Conservation (phyloP, 1,140 invertebrate species). For the Stegodyphus dumicola region DNA sequence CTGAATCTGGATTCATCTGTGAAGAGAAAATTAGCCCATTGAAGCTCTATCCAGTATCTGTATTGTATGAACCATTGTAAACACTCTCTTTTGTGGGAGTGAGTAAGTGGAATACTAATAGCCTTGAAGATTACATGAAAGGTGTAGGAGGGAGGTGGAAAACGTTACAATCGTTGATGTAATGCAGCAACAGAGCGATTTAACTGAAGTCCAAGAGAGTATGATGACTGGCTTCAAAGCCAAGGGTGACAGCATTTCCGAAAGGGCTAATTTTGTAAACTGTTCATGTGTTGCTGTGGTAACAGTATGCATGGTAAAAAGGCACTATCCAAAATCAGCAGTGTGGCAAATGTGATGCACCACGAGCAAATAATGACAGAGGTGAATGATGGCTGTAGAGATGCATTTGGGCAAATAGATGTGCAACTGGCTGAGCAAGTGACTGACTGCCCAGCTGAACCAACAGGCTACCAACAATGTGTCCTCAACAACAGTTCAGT, state of each 20-base stretch:
- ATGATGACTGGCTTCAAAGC: slow-evolving; percentile 3
- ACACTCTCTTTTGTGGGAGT: too few species aligned
- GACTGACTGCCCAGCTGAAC: not conserved
- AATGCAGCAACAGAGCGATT: not conserved
- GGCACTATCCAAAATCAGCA: slow-evolving; percentile 1
- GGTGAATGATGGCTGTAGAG: slow-evolving; percentile 6
- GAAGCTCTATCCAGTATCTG: too few species aligned
- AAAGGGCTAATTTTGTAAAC: slow-evolving; percentile 9
- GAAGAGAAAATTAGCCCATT: too few species aligned
- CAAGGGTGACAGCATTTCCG: slow-evolving; percentile 11
- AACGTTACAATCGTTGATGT: slow-evolving; percentile 6
- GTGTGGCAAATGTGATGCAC: not conserved
- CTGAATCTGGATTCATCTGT: too few species aligned
- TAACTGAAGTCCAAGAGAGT: not conserved
- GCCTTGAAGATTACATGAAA: not conserved
- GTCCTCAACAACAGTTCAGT: slow-evolving; percentile 1
- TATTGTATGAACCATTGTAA: too few species aligned
- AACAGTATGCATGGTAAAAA: slow-evolving; percentile 15
- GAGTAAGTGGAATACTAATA: too few species aligned
- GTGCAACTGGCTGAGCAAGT: not conserved
- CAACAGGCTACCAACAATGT: slow-evolving; percentile 2
- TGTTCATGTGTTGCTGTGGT: not conserved
- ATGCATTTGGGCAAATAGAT: slow-evolving; percentile 9
- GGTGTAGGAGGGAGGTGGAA: not conserved
- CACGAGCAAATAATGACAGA: not conserved